Evolutionary conservation across 2,797 vertebrate species (phyloP).

Genomic region (Passerculus sandwichensis): DNA sequence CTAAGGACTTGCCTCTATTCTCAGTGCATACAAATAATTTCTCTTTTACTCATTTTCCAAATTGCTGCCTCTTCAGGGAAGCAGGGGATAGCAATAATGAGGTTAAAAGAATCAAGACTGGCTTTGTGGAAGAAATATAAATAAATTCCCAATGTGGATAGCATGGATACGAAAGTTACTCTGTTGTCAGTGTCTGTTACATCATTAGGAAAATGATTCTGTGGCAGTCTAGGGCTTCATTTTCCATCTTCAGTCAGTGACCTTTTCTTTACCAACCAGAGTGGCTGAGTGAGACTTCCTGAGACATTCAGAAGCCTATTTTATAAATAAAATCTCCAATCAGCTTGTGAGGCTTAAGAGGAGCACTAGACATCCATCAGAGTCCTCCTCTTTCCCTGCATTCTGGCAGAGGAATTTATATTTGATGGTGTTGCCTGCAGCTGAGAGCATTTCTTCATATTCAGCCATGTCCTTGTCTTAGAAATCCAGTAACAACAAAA

Average conservation of each 20-base stretch:
- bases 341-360: background rate
- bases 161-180: background rate
- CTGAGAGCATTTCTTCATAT: background rate
- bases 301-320: background rate
- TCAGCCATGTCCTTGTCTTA: background rate
- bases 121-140: constrained; percentile 1
- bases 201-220: background rate
- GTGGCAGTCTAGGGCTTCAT: background rate
- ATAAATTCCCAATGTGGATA: background rate
- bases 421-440: background rate
- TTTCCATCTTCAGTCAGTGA: background rate
- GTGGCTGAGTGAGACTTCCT: background rate
- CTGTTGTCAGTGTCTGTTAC: background rate
- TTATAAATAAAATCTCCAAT: constrained; percentile 7
- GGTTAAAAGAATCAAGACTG: background rate
- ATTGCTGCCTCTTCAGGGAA: background rate
- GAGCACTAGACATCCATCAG: background rate
- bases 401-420: background rate
- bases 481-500: background rate
- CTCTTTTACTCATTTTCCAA: background rate
- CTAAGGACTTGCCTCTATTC: background rate
- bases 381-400: background rate
- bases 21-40: background rate
- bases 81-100: background rate
- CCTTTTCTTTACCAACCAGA: constrained; percentile 6